Conservation (phyloP, 2,797 vertebrate genomes). For the Acrossocheilus fasciatus region DNA sequence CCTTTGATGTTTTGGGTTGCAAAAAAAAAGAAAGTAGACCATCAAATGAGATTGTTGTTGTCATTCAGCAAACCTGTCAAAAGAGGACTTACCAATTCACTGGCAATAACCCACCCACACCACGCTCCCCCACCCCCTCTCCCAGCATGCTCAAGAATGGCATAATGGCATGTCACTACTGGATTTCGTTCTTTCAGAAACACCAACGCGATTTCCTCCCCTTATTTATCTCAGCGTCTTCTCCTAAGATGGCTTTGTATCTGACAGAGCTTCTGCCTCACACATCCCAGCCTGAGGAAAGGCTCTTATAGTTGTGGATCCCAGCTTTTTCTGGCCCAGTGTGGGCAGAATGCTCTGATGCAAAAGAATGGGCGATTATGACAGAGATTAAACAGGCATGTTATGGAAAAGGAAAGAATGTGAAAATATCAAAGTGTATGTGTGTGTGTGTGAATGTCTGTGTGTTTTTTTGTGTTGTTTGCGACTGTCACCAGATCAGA, state of each 20-base stretch:
- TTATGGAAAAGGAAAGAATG: constrained; percentile 8
- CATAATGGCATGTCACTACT: constrained; percentile 36
- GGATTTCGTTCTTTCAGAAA: constrained; percentile 34
- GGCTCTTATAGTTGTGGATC: constrained; percentile 4
- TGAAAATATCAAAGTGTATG: constrained; percentile 32
- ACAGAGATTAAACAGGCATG: constrained; percentile 44
- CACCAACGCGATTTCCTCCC: constrained; percentile 29
- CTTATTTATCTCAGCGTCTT: constrained; percentile 28
- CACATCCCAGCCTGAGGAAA: constrained; percentile 30
- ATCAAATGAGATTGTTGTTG: constrained; percentile 51
- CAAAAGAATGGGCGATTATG: constrained; percentile 48
- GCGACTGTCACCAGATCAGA: constrained; percentile 50
- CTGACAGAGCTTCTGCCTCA: constrained; percentile 8
- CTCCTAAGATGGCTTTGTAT: constrained; percentile 35
- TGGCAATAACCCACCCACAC: constrained; percentile 39
- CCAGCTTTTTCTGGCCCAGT: constrained; percentile 32
- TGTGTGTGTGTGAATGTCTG: constrained; percentile 5
- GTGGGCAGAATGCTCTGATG: constrained; percentile 41
- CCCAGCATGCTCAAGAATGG: constrained; percentile 14
- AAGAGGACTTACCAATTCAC: constrained; percentile 30
- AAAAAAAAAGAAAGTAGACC: constrained; percentile 28
- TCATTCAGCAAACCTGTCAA: constrained; percentile 37
- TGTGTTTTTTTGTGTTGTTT: constrained; percentile 19
- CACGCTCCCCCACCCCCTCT: background rate
- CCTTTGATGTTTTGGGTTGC: constrained; percentile 48